Evolutionary conservation across 2,113 vertebrate species (phyloP).

Genomic region (Nanger granti): DNA sequence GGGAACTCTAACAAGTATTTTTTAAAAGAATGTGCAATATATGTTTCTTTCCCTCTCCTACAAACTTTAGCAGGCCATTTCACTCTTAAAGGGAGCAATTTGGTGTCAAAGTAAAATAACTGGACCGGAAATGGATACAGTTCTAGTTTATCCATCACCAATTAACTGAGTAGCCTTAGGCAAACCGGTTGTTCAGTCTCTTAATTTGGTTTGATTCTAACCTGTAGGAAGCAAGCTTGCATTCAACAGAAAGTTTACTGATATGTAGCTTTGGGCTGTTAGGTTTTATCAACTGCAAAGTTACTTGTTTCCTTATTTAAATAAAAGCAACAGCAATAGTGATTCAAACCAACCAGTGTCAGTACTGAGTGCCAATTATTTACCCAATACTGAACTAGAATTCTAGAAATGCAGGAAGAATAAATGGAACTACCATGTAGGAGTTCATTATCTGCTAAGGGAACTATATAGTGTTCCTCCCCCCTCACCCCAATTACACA

Average conservation of each 20-base stretch:
- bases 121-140: background rate
- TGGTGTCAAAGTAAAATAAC: background rate
- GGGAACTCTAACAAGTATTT: background rate
- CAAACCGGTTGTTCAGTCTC: background rate
- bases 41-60: background rate
- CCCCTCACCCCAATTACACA: background rate
- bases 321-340: background rate
- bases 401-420: background rate
- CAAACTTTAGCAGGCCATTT: background rate
- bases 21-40: background rate
- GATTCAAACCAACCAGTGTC: background rate
- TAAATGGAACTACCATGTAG: background rate
- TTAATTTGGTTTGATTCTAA: background rate
- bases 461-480: rapidly evolving
- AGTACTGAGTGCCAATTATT: background rate
- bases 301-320: background rate
- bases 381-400: background rate
- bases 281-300: background rate
- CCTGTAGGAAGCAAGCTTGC: background rate
- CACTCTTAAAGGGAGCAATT: background rate
- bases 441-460: background rate
- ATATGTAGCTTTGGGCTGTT: background rate
- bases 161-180: background rate
- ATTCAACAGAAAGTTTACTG: background rate
- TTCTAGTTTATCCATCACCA: background rate